Evolutionary conservation across 2,113 vertebrate genomes (phyloP).

Genomic region (Lasiurus cinereus): DNA sequence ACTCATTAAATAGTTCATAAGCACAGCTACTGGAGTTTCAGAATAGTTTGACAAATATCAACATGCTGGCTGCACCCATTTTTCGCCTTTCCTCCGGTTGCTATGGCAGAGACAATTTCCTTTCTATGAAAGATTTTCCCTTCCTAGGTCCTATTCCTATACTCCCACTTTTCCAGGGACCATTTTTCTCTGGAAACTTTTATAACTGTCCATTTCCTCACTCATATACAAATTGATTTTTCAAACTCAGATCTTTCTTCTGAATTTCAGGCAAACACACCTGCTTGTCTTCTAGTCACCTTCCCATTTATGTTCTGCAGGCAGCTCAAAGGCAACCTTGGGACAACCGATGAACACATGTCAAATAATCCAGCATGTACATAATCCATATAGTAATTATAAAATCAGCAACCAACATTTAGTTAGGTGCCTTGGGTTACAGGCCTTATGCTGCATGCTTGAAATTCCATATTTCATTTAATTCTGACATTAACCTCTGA

Average conservation of each 20-base stretch:
- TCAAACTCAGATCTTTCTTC: not conserved
- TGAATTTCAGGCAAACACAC: not conserved
- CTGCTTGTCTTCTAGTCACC: not conserved
- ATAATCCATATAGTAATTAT: not conserved
- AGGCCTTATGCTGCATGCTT: not conserved
- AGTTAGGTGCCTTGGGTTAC: not conserved
- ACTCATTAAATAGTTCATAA: not conserved
- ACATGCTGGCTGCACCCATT: not conserved
- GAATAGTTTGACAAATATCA: not conserved
- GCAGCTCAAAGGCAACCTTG: not conserved
- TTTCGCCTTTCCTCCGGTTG: not conserved
- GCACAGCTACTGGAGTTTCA: not conserved
- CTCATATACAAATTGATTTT: not conserved
- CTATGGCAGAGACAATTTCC: too few relatives aligned
- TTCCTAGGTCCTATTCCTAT: not conserved
- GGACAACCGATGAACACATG: not conserved
- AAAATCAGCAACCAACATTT: not conserved
- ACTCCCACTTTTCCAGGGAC: not conserved
- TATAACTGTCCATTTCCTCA: not conserved
- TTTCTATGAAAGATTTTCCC: not conserved
- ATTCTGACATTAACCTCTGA: not conserved
- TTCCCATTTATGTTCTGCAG: not conserved
- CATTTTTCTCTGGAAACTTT: not conserved
- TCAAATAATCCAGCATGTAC: not conserved
- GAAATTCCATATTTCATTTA: not conserved